Percentiles rank a stretch among this genome's conserved stretches.
phyloP scores from a whole-genome alignment of 2,113 vertebrate genomes.

The Sinocyclocheilus maitianheensis region DNA sequence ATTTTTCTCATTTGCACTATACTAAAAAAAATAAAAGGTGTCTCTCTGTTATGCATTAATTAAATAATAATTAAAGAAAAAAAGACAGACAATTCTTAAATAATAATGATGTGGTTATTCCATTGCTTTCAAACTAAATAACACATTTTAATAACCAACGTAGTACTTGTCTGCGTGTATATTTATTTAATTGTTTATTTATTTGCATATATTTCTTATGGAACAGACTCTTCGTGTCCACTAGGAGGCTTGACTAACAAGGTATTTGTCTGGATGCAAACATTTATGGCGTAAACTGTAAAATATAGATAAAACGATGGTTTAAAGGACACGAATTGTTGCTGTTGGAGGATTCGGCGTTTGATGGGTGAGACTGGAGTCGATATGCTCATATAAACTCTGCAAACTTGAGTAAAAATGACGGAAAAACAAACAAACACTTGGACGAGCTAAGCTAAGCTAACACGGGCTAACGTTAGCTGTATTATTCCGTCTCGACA shows the following conservation, averaged over 20 bases:
- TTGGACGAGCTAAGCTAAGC: slow-evolving; percentile 30
- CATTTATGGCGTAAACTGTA: slow-evolving; percentile 51
- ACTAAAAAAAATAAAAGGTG: too few relatives aligned
- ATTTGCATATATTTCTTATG: slow-evolving; percentile 29
- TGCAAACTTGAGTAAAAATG: slow-evolving; percentile 8
- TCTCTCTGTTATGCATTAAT: neutral
- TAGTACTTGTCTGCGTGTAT: neutral
- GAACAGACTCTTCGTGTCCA: slow-evolving; percentile 37
- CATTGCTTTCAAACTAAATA: neutral
- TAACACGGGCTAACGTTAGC: neutral
- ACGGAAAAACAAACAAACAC: slow-evolving; percentile 37
- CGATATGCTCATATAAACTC: neutral
- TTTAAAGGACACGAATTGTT: slow-evolving; percentile 8
- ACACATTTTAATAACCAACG: neutral
- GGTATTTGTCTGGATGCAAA: slow-evolving; percentile 49
- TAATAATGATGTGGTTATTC: neutral
- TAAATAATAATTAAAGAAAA: neutral
- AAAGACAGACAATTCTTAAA: neutral
- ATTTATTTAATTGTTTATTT: slow-evolving; percentile 28
- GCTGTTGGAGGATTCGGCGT: slow-evolving; percentile 21
- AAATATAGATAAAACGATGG: slow-evolving; percentile 34
- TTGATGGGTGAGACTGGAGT: slow-evolving; percentile 25
- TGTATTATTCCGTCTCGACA: neutral
- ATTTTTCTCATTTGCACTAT: too few relatives aligned
- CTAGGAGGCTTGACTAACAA: slow-evolving; percentile 54